phyloP scores from a whole-genome alignment of 2,888 invertebrate species.

The Gymnoscelis rufifasciata region DNA sequence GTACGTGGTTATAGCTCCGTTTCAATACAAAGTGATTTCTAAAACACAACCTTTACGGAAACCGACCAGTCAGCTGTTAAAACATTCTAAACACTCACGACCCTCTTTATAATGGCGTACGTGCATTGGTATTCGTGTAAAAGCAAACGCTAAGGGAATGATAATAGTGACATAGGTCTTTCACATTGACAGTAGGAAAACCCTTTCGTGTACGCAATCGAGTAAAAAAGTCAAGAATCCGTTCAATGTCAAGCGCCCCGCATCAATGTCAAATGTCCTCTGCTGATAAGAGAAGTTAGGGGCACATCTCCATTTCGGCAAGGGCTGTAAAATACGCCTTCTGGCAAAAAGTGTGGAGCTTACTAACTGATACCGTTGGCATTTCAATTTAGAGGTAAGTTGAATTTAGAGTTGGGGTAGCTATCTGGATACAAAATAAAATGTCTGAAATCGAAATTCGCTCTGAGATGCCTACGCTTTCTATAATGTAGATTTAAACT shows the following conservation, averaged over 20 bases:
- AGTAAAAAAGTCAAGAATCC: slow-evolving; percentile 29
- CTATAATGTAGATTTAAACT: no score
- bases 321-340: slow-evolving; percentile 28
- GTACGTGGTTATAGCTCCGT: no score
- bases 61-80: no score
- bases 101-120: no score
- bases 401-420: no score
- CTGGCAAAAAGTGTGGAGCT: slow-evolving; percentile 1
- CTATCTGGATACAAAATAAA: no score
- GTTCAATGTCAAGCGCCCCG: slow-evolving; percentile 26
- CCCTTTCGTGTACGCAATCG: slow-evolving; percentile 26
- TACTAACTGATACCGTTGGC: slow-evolving; percentile 21
- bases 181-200: slow-evolving; percentile 16
- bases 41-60: no score
- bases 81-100: background rate
- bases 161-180: slow-evolving; percentile 23
- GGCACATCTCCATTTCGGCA: slow-evolving; percentile 37
- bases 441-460: slow-evolving; percentile 11
- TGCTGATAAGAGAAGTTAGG: slow-evolving; percentile 27
- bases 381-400: slow-evolving; percentile 24
- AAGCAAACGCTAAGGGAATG: slow-evolving; percentile 8
- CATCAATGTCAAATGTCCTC: slow-evolving; percentile 38
- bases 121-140: background rate
- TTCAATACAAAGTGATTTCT: no score
- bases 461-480: no score